Evolutionary conservation across 1,140 invertebrate genomes (phyloP).

Genomic region (Maconellicoccus hirsutus): DNA sequence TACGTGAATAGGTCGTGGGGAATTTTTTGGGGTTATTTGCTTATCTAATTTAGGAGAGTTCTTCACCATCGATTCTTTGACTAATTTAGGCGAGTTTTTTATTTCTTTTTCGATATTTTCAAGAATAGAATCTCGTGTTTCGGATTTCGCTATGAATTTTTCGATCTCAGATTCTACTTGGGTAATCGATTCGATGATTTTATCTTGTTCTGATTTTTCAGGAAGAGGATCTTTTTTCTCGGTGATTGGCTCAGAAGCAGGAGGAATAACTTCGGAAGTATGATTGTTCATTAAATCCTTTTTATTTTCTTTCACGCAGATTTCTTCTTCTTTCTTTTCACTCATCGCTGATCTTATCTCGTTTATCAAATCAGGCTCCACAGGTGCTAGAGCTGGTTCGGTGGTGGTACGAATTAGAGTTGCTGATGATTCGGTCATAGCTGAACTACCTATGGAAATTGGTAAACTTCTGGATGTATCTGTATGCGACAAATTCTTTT

Average conservation of each 20-base stretch:
- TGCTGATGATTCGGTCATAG: constrained; percentile 1
- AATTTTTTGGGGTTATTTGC: neutral
- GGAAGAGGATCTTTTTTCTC: neutral
- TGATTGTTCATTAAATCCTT: neutral
- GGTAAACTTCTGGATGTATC: constrained; percentile 14
- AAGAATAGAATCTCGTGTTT: neutral
- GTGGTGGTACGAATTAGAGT: neutral
- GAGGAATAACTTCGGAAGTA: neutral
- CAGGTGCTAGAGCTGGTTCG: neutral
- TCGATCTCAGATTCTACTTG: neutral
- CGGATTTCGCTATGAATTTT: neutral
- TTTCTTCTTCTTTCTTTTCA: neutral
- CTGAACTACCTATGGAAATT: neutral
- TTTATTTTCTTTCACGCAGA: neutral
- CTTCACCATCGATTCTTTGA: neutral
- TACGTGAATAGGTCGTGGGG: neutral
- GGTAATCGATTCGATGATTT: neutral
- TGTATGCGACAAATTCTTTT: neutral
- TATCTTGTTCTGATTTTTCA: neutral
- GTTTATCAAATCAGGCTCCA: neutral
- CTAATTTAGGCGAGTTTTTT: neutral
- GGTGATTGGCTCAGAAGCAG: neutral
- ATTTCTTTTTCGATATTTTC: neutral
- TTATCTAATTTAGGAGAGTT: neutral
- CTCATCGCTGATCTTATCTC: neutral